phyloP scores from a whole-genome alignment of 1,140 invertebrate species.

The Ooceraea biroi region DNA sequence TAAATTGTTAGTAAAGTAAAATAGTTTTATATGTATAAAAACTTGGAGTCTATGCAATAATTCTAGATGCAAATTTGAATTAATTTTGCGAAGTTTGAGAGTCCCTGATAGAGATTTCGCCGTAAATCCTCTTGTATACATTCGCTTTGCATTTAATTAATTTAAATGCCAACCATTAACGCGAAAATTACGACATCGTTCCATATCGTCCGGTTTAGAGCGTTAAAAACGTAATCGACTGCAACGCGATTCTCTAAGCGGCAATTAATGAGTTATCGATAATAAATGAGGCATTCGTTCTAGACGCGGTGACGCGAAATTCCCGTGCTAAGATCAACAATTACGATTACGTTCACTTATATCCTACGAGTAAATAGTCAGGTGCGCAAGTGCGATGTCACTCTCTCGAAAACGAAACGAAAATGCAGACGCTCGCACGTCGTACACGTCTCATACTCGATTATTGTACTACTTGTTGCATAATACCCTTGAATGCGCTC shows the following conservation, averaged over 20 bases:
- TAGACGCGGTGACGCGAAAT: constrained; percentile 21
- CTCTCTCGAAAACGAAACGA: constrained; percentile 57
- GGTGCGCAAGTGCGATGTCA: constrained; percentile 58
- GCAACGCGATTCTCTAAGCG: constrained; percentile 18
- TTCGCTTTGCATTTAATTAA: constrained; percentile 30
- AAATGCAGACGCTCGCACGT: constrained; percentile 30
- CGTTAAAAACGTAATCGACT: constrained; percentile 21
- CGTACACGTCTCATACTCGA: constrained; percentile 1
- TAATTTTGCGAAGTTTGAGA: constrained; percentile 15
- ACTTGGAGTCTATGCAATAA: background rate
- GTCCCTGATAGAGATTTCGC: constrained; percentile 41
- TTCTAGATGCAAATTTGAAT: background rate
- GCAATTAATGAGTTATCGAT: constrained; percentile 46
- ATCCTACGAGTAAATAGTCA: constrained; percentile 56
- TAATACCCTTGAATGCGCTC: constrained; percentile 61
- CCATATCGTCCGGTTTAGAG: background rate
- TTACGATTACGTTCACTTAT: constrained; percentile 58
- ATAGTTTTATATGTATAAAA: background rate
- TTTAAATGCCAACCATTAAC: constrained; percentile 39
- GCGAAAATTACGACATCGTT: background rate
- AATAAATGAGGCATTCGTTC: constrained; percentile 29
- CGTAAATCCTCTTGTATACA: background rate
- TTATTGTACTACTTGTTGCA: constrained; percentile 63
- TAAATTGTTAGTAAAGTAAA: background rate
- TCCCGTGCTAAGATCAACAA: constrained; percentile 51